Evolutionary conservation across 2,888 invertebrate species (phyloP).

Genomic region (Megaustenia siamemsis): DNA sequence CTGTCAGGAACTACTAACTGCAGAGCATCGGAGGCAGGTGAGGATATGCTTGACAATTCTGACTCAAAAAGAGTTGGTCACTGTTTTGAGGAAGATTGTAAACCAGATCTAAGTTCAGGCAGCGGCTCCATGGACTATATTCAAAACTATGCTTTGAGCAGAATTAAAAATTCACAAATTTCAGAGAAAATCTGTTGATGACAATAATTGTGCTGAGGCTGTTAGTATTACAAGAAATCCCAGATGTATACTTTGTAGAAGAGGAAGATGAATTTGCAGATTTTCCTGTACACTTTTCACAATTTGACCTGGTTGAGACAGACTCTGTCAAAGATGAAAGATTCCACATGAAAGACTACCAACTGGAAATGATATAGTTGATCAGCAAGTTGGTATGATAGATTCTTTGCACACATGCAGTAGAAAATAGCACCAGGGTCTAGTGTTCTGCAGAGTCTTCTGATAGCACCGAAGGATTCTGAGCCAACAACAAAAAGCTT

Average conservation of each 20-base stretch:
- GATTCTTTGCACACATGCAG: background rate
- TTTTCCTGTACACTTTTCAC: background rate
- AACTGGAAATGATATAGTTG: background rate
- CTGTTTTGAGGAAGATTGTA: background rate
- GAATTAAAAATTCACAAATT: background rate
- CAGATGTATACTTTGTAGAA: background rate
- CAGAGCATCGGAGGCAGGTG: background rate
- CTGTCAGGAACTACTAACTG: background rate
- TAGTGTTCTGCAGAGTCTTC: constrained; percentile 34
- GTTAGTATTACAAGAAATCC: constrained; percentile 17
- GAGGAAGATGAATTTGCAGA: background rate
- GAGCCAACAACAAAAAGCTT: background rate
- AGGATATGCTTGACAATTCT: background rate
- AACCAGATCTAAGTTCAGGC: background rate
- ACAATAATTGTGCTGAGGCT: background rate
- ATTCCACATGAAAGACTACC: background rate
- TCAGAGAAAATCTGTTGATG: background rate
- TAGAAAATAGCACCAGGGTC: background rate
- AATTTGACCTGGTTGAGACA: background rate
- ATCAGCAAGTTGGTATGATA: background rate
- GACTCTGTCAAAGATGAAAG: too few relatives aligned
- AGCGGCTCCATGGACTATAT: background rate
- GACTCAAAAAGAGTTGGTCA: background rate
- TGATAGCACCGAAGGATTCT: constrained; percentile 17
- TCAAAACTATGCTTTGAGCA: background rate